These are phyloP conservation scores for Tholera decimalis DNA, from an alignment of 2,888 invertebrate genomes.

Conservation along the genomic window DNA sequence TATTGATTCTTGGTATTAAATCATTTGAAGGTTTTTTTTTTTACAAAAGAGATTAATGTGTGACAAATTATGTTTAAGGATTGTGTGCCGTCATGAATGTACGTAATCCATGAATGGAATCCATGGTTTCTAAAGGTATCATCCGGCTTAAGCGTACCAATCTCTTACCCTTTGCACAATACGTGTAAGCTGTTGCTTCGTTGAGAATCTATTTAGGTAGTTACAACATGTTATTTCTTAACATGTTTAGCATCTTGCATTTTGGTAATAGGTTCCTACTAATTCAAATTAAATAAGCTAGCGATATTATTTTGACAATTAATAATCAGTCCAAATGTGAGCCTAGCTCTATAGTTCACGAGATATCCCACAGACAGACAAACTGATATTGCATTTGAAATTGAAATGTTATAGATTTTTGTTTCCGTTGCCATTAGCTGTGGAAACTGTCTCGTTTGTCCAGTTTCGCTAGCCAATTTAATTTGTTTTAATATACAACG, in stretches of 20 bases:
- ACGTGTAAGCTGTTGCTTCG: constrained; percentile 4
- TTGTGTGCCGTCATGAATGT: background rate
- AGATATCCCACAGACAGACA: background rate
- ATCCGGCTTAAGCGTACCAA: background rate
- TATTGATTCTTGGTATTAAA: background rate
- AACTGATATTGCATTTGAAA: background rate
- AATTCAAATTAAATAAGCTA: background rate
- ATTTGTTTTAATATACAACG: too few species aligned
- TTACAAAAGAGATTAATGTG: background rate
- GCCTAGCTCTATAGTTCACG: background rate
- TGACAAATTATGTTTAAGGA: background rate
- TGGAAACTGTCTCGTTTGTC: background rate
- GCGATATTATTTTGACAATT: background rate
- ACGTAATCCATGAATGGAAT: background rate
- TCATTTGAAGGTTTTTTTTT: background rate
- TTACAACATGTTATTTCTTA: background rate
- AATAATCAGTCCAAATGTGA: background rate
- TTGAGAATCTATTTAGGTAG: constrained; percentile 1
- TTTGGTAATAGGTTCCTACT: too few species aligned
- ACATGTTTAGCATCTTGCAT: too few species aligned
- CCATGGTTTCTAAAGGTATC: constrained; percentile 1
- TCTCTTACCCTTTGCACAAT: background rate
- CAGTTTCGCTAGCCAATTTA: background rate
- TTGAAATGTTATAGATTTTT: too few species aligned
- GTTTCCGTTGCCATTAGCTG: background rate